Percentiles rank a stretch among this genome's conserved stretches.
Conservation (phyloP, 2,113 vertebrate genomes). For the Melanerpes formicivorus region DNA sequence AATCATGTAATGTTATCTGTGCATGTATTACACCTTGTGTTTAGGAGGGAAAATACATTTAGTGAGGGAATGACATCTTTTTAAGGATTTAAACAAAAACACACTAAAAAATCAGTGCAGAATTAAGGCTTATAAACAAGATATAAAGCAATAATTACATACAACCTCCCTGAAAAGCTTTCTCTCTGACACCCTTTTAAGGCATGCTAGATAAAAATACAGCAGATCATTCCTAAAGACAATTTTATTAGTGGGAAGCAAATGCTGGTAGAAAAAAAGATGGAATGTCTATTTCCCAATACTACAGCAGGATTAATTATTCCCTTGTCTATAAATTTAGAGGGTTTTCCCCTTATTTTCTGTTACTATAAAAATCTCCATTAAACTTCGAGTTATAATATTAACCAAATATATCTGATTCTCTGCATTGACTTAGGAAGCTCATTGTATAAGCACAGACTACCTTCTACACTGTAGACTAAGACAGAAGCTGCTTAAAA, state of each 20-base stretch:
- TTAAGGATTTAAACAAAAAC: slow-evolving; percentile 24
- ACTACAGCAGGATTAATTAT: background rate
- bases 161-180: background rate
- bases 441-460: background rate
- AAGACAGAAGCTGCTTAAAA: slow-evolving; percentile 13
- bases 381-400: background rate
- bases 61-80: background rate
- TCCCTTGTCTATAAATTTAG: background rate
- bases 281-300: background rate
- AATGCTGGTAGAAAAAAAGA: background rate
- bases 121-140: slow-evolving; percentile 5
- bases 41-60: slow-evolving; percentile 33
- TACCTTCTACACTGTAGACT: background rate
- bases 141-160: slow-evolving; percentile 22
- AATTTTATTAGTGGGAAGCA: background rate
- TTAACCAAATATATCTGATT: background rate
- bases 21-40: slow-evolving; percentile 15
- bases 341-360: background rate
- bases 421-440: background rate
- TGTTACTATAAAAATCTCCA: background rate
- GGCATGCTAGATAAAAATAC: background rate
- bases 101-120: background rate
- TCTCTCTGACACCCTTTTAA: background rate
- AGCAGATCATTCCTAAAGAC: background rate
- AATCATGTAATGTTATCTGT: slow-evolving; percentile 19